Percentiles rank a stretch among this genome's conserved stretches.
phyloP scores from a whole-genome alignment of 2,888 invertebrate genomes.

The Oscheius sp. region DNA sequence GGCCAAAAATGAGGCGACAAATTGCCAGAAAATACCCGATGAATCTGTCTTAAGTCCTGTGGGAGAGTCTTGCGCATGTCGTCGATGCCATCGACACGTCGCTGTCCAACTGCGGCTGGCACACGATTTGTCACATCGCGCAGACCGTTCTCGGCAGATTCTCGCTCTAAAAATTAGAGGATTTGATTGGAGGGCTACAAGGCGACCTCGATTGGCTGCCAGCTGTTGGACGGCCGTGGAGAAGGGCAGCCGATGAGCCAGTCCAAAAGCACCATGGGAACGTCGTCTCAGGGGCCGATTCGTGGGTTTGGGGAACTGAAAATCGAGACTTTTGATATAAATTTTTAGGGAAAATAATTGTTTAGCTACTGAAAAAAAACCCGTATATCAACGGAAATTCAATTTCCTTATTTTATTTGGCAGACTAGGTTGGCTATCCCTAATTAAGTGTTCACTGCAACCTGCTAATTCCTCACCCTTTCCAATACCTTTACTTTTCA shows the following conservation, averaged over 20 bases:
- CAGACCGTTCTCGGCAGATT: conserved; percentile 7
- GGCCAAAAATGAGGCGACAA: not conserved
- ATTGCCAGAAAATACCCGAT: conserved; percentile 9
- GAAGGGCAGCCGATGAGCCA: conserved; percentile 28
- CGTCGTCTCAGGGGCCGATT: conserved; percentile 7
- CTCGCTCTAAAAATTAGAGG: conserved; percentile 9
- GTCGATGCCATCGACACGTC: conserved; percentile 33
- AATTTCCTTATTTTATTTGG: not conserved
- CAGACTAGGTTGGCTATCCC: not conserved
- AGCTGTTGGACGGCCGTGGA: conserved; percentile 30
- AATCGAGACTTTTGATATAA: too few species aligned
- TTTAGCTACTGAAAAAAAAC: too few species aligned
- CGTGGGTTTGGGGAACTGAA: not conserved
- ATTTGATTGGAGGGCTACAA: not conserved
- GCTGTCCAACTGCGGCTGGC: too few species aligned
- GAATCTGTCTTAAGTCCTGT: conserved; percentile 38
- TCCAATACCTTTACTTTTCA: too few species aligned
- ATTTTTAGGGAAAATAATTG: too few species aligned
- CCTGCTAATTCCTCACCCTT: too few species aligned
- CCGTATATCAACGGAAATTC: too few species aligned
- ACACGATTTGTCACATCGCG: conserved; percentile 7
- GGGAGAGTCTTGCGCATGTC: conserved; percentile 41
- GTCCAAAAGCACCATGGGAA: conserved; percentile 25
- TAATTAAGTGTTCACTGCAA: too few species aligned
- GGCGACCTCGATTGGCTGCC: conserved; percentile 28